A percentile compares a stretch with the other conserved stretches of the same genome.
Evolutionary conservation across 2,113 vertebrate genomes (phyloP).

Genomic region (Terrapene triunguis): DNA sequence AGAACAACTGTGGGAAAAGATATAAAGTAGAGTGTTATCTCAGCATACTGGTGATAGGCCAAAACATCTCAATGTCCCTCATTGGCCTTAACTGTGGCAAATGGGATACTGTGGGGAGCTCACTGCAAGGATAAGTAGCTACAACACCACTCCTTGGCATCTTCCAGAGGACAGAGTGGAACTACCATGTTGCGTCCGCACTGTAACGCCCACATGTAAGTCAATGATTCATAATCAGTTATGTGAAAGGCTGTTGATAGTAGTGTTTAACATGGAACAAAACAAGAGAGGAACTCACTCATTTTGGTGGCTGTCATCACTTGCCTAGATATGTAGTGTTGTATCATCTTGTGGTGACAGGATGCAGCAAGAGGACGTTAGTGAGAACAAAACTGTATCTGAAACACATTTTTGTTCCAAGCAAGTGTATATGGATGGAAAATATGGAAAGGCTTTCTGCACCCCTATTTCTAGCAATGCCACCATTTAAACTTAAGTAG

Average conservation of each 20-base stretch:
- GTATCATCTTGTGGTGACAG: neutral
- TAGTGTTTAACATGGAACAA: neutral
- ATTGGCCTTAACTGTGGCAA: neutral
- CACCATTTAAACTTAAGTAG: neutral
- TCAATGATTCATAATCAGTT: neutral
- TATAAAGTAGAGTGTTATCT: neutral
- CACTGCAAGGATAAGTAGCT: neutral
- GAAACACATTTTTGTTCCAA: neutral
- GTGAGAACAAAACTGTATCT: neutral
- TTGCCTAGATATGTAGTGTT: neutral
- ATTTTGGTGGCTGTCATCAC: fast-evolving
- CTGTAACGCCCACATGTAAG: neutral
- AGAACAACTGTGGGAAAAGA: neutral
- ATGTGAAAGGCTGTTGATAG: neutral
- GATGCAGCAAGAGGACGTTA: conserved; percentile 4
- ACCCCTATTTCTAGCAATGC: neutral
- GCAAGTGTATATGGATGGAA: neutral
- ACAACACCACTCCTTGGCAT: neutral
- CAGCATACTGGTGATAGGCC: neutral
- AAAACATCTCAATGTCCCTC: neutral
- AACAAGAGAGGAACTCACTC: neutral
- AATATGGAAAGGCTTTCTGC: neutral
- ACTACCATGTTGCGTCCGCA: neutral
- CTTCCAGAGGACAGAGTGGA: neutral
- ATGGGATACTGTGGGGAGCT: neutral